A percentile compares a stretch with the other conserved stretches of the same genome.
Evolutionary conservation across 2,888 invertebrate genomes (phyloP).

Genomic region (Seladonia tumulorum): DNA sequence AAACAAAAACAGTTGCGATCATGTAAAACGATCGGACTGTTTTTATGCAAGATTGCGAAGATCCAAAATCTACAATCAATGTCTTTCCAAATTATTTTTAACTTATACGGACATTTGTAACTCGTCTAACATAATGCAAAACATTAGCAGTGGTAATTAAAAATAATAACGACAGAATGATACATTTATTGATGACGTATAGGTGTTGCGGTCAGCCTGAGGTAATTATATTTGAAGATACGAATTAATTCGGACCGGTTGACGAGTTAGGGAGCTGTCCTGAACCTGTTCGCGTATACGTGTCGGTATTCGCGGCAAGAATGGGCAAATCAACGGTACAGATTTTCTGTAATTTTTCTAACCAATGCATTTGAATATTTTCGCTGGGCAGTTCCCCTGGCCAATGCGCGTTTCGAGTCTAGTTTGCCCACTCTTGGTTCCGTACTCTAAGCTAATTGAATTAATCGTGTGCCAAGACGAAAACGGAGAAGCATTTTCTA

Average conservation of each 20-base stretch:
- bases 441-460: constrained; percentile 60
- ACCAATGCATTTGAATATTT: background rate
- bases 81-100: background rate
- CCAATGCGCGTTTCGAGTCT: background rate
- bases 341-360: background rate
- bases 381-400: background rate
- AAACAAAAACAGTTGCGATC: background rate
- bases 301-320: constrained; percentile 42
- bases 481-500: constrained; percentile 66
- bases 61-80: background rate
- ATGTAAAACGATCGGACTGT: background rate
- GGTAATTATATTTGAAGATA: background rate
- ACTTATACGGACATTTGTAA: no score
- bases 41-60: background rate
- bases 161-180: background rate
- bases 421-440: constrained; percentile 54
- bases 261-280: constrained; percentile 38
- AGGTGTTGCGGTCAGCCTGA: background rate
- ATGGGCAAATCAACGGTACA: constrained; percentile 47
- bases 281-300: constrained; percentile 52
- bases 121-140: background rate
- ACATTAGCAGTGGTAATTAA: background rate
- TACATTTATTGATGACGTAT: background rate
- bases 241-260: background rate
- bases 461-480: constrained; percentile 75